These are phyloP conservation scores for Lampris incognitus DNA, from an alignment of 2,113 vertebrate species.

Conservation along the genomic window DNA sequence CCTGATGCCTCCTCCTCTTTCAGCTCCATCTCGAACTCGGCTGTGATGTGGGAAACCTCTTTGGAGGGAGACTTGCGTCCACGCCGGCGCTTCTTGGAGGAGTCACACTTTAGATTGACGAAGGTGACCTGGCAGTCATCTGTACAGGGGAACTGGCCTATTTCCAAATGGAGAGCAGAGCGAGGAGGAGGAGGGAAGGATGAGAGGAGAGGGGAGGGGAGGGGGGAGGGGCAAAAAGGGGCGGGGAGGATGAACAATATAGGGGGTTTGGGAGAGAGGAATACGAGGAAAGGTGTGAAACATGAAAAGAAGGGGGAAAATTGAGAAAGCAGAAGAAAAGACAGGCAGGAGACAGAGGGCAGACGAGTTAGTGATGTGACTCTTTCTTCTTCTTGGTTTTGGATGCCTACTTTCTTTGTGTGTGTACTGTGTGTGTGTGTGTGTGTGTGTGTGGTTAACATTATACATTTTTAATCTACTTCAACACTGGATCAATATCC, in stretches of 20 bases:
- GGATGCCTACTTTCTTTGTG: no score
- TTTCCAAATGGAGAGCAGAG: conserved; percentile 55
- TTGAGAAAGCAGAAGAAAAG: neutral
- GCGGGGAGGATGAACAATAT: neutral
- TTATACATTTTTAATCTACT: no score
- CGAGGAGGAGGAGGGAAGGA: neutral
- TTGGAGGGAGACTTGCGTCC: conserved; percentile 94
- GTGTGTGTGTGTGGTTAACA: no score
- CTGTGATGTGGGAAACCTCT: conserved; percentile 93
- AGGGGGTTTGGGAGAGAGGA: neutral
- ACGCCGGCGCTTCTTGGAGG: conserved; percentile 92
- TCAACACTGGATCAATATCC: no score
- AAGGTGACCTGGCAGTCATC: conserved; percentile 94
- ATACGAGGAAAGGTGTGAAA: neutral
- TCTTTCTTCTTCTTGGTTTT: no score
- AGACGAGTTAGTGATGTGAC: neutral
- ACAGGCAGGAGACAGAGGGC: neutral
- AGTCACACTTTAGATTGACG: conserved; percentile 94
- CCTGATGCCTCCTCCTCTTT: conserved; percentile 92
- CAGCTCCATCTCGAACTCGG: conserved; percentile 94
- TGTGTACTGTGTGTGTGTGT: no score
- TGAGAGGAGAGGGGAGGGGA: neutral
- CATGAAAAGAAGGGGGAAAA: neutral
- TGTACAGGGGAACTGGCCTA: conserved; percentile 84
- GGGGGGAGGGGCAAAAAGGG: neutral